Evolutionary conservation across 2,888 invertebrate genomes (phyloP).

Genomic region (Ophion costatus): DNA sequence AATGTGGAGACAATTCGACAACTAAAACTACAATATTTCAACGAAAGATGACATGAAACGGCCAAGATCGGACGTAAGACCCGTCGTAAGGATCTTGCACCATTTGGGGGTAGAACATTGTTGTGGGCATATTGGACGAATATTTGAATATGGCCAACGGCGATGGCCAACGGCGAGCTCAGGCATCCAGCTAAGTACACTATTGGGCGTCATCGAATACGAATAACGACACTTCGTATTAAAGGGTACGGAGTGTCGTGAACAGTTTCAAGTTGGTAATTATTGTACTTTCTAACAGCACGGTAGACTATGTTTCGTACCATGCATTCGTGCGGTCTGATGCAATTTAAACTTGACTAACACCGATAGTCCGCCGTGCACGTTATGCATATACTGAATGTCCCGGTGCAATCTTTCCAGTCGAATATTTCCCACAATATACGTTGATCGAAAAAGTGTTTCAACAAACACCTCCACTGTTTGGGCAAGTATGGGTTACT

Average conservation of each 20-base stretch:
- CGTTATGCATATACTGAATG: too few species aligned
- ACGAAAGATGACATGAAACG: slow-evolving; percentile 60
- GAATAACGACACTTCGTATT: neutral
- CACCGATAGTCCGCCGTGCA: neutral
- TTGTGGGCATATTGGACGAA: neutral
- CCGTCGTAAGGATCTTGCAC: slow-evolving; percentile 2
- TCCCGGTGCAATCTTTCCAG: too few species aligned
- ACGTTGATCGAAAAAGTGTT: too few species aligned
- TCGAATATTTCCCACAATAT: too few species aligned
- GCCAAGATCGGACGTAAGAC: slow-evolving; percentile 71
- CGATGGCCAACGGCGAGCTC: slow-evolving; percentile 37
- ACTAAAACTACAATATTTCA: slow-evolving; percentile 34
- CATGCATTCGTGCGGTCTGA: slow-evolving; percentile 70
- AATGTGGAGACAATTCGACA: slow-evolving; percentile 2
- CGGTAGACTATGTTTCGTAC: slow-evolving; percentile 51
- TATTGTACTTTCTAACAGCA: slow-evolving; percentile 74
- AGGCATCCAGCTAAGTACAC: slow-evolving; percentile 14
- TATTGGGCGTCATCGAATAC: slow-evolving; percentile 45
- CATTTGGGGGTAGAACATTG: neutral
- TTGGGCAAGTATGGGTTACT: too few species aligned
- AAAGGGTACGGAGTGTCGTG: slow-evolving; percentile 29
- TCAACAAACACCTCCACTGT: too few species aligned
- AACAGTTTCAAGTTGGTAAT: slow-evolving; percentile 74
- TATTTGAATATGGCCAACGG: slow-evolving; percentile 9
- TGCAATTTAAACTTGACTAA: slow-evolving; percentile 74